phyloP scores from a whole-genome alignment of 2,797 vertebrate genomes.

The Chiloscyllium punctatum region DNA sequence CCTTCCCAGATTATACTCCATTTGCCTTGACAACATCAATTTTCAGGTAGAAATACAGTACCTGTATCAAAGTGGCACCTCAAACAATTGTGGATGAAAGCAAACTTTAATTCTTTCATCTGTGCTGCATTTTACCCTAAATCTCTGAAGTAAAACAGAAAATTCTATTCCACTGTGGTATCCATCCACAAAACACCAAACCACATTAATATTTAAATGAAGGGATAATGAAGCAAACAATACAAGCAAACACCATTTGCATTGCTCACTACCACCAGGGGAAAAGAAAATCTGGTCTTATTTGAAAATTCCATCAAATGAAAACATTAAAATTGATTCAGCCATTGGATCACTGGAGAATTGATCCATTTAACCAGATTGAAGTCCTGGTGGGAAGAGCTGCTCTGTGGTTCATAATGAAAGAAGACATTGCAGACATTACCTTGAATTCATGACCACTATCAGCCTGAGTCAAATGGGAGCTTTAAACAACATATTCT shows the following conservation, averaged over 20 bases:
- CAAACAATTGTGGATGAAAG: neutral
- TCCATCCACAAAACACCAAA: neutral
- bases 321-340: constrained; percentile 29
- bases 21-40: no score
- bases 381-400: neutral
- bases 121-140: neutral
- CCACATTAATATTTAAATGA: constrained; percentile 35
- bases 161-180: neutral
- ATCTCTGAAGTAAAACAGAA: neutral
- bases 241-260: constrained; percentile 5
- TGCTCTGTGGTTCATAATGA: neutral
- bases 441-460: constrained; percentile 11
- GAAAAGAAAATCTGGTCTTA: constrained; percentile 3
- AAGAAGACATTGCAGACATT: constrained; percentile 8
- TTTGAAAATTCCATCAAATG: constrained; percentile 23
- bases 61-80: neutral
- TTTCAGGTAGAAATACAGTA: no score
- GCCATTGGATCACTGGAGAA: constrained; percentile 12
- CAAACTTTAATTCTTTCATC: neutral
- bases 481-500: neutral
- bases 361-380: constrained; percentile 35
- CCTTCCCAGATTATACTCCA: no score
- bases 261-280: neutral
- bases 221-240: constrained; percentile 27
- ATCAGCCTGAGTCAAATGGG: neutral